phyloP scores from a whole-genome alignment of 2,113 vertebrate genomes.

The Xenopus laevis region DNA sequence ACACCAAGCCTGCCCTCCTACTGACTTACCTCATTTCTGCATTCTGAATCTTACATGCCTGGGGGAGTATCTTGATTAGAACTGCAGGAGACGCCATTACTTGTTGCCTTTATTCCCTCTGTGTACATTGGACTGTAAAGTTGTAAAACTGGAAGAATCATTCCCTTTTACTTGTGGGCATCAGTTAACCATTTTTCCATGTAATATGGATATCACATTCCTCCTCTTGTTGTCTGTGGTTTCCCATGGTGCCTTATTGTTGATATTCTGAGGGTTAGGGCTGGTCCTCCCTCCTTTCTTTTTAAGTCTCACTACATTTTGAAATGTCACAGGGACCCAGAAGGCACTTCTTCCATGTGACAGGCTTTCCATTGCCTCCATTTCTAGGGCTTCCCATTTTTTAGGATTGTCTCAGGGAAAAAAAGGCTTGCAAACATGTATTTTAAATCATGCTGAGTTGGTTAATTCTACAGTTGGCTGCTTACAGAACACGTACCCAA shows the following conservation, averaged over 20 bases:
- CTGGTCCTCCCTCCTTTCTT: conserved; percentile 9
- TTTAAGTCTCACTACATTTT: not conserved
- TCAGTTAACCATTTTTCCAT: not conserved
- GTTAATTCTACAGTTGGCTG: not conserved
- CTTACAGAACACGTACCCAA: not conserved
- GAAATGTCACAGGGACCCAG: not conserved
- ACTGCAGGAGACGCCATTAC: not conserved
- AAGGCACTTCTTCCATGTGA: not conserved
- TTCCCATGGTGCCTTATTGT: conserved; percentile 19
- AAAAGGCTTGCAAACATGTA: not conserved
- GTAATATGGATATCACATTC: not conserved
- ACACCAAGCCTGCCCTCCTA: conserved; percentile 19
- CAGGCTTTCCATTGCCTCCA: not conserved
- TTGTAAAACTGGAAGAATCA: conserved; percentile 2
- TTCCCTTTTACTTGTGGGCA: not conserved
- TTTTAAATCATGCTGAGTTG: too few species aligned
- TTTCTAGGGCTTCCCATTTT: conserved; percentile 8
- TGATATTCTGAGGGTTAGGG: not conserved
- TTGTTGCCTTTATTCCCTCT: not conserved
- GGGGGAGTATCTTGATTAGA: not conserved
- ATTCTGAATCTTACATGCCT: not conserved
- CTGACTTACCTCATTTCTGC: not conserved
- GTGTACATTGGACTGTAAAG: conserved; percentile 2
- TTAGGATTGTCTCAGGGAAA: conserved; percentile 28
- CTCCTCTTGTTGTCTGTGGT: not conserved